Conservation (phyloP, 2,888 invertebrate genomes). For the Lacanobia oleracea region DNA sequence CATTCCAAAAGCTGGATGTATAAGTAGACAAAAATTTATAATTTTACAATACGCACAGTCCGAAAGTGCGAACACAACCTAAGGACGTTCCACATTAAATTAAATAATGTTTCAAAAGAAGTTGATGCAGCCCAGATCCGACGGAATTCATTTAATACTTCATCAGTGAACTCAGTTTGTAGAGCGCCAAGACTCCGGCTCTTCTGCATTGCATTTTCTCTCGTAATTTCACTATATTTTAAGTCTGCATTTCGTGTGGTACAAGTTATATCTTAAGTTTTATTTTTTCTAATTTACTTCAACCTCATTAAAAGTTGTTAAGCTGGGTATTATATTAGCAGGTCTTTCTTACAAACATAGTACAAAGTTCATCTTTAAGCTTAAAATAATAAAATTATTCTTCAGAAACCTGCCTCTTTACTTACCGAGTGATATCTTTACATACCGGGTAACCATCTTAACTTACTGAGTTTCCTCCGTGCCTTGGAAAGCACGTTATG, state of each 20-base stretch:
- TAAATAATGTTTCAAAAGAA: slow-evolving; percentile 62
- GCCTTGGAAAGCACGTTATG: too few relatives aligned
- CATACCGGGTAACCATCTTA: too few relatives aligned
- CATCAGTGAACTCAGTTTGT: slow-evolving; percentile 61
- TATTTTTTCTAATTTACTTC: neutral
- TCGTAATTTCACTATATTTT: slow-evolving; percentile 58
- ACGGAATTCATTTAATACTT: slow-evolving; percentile 66
- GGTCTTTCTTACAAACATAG: too few relatives aligned
- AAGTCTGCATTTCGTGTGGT: slow-evolving; percentile 39
- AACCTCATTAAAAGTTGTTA: neutral
- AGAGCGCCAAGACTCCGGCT: slow-evolving; percentile 53
- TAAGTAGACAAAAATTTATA: too few relatives aligned
- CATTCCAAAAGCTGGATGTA: too few relatives aligned
- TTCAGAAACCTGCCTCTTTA: too few relatives aligned
- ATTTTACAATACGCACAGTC: too few relatives aligned
- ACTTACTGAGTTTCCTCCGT: too few relatives aligned
- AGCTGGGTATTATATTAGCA: too few relatives aligned
- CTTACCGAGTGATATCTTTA: too few relatives aligned
- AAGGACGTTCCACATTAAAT: slow-evolving; percentile 55
- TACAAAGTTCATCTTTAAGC: too few relatives aligned
- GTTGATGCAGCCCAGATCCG: slow-evolving; percentile 60
- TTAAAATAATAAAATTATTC: neutral
- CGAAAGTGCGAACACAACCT: slow-evolving; percentile 18
- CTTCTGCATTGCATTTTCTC: slow-evolving; percentile 57
- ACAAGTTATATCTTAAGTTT: slow-evolving; percentile 11